Evolutionary conservation across 2,113 vertebrate species (phyloP).

Genomic region (Peromyscus leucopus): DNA sequence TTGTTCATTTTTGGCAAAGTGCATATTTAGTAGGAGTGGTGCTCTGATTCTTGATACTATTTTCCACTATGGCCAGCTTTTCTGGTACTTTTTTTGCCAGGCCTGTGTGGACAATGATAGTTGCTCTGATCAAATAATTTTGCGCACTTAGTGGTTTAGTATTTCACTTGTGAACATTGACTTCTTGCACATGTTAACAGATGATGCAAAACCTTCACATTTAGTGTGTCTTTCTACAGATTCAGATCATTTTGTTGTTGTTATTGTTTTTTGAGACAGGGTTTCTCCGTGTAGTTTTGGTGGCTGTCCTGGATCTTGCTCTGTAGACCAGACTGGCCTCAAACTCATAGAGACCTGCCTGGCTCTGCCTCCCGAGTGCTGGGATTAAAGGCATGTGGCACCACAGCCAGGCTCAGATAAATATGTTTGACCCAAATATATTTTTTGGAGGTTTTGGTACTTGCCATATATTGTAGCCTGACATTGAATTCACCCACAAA

Average conservation of each 20-base stretch:
- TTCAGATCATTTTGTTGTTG: neutral
- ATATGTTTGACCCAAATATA: neutral
- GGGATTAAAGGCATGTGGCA: no score
- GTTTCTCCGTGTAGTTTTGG: no score
- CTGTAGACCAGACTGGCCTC: no score
- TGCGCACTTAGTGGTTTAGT: neutral
- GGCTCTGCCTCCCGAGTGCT: no score
- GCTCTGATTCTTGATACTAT: neutral
- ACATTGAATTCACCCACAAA: neutral
- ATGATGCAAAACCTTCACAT: neutral
- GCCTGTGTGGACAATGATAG: no score
- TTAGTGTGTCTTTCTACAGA: neutral
- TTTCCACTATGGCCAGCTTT: neutral
- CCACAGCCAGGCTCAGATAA: neutral
- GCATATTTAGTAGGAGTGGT: neutral
- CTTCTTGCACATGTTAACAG: neutral
- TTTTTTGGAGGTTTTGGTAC: neutral
- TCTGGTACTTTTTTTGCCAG: neutral
- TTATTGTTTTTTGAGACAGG: no score
- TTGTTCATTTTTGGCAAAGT: neutral
- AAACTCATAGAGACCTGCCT: no score
- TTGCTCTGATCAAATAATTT: neutral
- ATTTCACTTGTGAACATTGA: neutral
- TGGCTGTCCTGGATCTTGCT: no score
- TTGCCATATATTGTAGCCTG: neutral